phyloP scores from a whole-genome alignment of 2,113 vertebrate genomes.

The Pagrus major region DNA sequence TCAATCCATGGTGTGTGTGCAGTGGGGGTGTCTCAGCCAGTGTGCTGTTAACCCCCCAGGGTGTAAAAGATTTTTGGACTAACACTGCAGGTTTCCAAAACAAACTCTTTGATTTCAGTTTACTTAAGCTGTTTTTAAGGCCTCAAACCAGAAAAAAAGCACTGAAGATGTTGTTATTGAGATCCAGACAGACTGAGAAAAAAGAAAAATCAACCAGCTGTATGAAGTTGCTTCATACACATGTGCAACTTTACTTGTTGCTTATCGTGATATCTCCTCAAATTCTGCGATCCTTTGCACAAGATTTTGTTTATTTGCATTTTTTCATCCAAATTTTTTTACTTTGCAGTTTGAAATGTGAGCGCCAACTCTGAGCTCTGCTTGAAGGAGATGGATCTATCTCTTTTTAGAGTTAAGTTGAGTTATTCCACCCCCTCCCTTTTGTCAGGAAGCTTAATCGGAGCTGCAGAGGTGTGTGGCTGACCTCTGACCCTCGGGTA shows the following conservation, averaged over 20 bases:
- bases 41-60: constrained; percentile 69
- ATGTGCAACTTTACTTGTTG: background rate
- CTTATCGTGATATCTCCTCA: background rate
- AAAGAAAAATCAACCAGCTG: background rate
- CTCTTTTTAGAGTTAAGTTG: constrained; percentile 20
- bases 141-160: background rate
- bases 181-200: background rate
- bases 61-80: constrained; percentile 63
- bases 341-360: background rate
- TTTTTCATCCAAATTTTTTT: background rate
- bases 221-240: background rate
- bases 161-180: background rate
- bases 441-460: constrained; percentile 70
- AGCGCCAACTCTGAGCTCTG: too few species aligned
- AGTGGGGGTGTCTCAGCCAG: constrained; percentile 59
- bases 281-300: background rate
- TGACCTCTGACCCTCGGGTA: constrained; percentile 63
- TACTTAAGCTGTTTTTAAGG: constrained; percentile 15
- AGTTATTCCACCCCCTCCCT: constrained; percentile 31
- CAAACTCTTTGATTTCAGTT: constrained; percentile 55
- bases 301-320: constrained; percentile 2
- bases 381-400: constrained; percentile 31
- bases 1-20: constrained; percentile 67
- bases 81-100: constrained; percentile 56
- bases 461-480: constrained; percentile 60